A percentile compares a stretch with the other conserved stretches of the same genome.
These are phyloP conservation scores for Stegodyphus dumicola DNA, from an alignment of 1,140 invertebrate species.

Conservation along the genomic window DNA sequence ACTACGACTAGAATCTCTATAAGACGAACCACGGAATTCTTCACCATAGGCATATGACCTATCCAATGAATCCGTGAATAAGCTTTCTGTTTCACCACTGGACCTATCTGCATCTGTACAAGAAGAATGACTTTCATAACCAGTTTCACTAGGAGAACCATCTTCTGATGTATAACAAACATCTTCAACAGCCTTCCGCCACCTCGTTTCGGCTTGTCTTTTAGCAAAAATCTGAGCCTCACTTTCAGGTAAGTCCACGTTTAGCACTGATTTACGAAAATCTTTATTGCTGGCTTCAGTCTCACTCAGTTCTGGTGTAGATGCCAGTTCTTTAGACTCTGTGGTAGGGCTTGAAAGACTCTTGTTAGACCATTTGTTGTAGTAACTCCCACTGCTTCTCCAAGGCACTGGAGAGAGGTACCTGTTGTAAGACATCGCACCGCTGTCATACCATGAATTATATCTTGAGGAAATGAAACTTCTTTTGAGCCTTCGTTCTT, in stretches of 20 bases:
- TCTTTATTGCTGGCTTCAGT: neutral
- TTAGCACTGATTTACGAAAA: constrained; percentile 18
- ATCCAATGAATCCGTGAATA: constrained; percentile 34
- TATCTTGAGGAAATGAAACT: constrained; percentile 27
- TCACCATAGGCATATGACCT: neutral
- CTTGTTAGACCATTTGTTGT: neutral
- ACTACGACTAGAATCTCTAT: neutral
- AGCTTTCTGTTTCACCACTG: constrained; percentile 20
- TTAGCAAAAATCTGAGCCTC: neutral
- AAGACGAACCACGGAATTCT: neutral
- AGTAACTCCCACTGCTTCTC: neutral
- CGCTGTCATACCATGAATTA: constrained; percentile 13
- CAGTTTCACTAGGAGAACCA: constrained; percentile 40
- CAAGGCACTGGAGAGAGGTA: constrained; percentile 47
- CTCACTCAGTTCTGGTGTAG: neutral
- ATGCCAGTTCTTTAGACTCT: neutral
- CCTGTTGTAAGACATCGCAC: constrained; percentile 6
- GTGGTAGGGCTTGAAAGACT: neutral
- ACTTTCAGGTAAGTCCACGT: constrained; percentile 7
- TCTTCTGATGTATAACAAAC: constrained; percentile 15
- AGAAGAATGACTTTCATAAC: constrained; percentile 33
- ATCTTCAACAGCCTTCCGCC: constrained; percentile 10
- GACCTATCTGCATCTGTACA: constrained; percentile 34
- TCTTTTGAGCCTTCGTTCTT: constrained; percentile 6
- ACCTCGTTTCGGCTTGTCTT: constrained; percentile 10